These are phyloP conservation scores for Masticophis lateralis DNA, from an alignment of 2,797 vertebrate genomes.

Conservation along the genomic window DNA sequence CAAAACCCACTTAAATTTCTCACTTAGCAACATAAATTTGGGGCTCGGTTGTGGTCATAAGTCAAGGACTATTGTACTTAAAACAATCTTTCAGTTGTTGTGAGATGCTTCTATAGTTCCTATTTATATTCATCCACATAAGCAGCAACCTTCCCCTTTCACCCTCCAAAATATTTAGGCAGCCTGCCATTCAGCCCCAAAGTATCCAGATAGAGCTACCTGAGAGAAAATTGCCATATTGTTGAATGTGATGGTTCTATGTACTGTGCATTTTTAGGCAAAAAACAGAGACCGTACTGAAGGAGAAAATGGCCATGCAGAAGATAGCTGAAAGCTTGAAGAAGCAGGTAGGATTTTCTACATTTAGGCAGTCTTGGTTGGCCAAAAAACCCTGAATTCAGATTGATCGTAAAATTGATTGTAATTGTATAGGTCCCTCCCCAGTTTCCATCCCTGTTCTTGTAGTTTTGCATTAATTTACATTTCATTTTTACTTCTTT, in stretches of 20 bases:
- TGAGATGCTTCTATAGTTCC: background rate
- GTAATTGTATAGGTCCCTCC: background rate
- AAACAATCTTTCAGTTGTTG: background rate
- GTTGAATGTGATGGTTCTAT: background rate
- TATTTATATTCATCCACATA: background rate
- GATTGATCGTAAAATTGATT: background rate
- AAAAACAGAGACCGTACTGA: conserved; percentile 79
- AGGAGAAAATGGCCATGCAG: conserved; percentile 80
- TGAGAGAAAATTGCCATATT: background rate
- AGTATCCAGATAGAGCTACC: background rate
- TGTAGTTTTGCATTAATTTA: background rate
- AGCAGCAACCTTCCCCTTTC: background rate
- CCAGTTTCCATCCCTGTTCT: background rate
- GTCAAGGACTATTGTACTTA: background rate
- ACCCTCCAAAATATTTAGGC: background rate
- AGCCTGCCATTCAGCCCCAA: background rate
- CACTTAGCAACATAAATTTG: background rate
- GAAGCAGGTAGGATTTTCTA: conserved; percentile 76
- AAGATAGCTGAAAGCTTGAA: conserved; percentile 80
- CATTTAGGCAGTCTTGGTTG: background rate
- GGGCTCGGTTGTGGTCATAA: background rate
- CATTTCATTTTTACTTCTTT: background rate
- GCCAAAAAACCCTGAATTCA: background rate
- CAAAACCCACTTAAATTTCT: background rate
- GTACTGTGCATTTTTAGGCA: conserved; percentile 69